Evolutionary conservation across 1,140 invertebrate genomes (phyloP), one percentile per base, ranked within the genome.

Genomic region (Gonatopus flavifemur): DNA sequence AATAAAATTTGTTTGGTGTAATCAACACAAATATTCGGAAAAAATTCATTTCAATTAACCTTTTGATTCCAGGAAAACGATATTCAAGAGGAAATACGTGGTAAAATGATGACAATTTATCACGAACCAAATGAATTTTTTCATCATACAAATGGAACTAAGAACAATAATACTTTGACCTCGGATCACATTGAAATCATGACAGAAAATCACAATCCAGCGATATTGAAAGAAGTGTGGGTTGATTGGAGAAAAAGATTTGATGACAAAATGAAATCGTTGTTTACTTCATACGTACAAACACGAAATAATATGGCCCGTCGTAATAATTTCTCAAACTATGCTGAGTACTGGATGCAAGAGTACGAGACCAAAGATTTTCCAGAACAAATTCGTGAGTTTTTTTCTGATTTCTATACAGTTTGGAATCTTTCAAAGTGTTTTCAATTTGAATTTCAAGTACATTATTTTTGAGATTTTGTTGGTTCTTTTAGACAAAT

Each of bases 401-500:
- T 28, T 7, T 28, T 28, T 12, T 28, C 6, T 12, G 6, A 28
- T 12, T 28, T 7, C 12, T 28, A 28, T 28, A 28, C 25, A 28
- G 12, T 28, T 28, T 28, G 6, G 6, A 12, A 28, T 6, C 6
- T 28, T 7, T 7, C 12, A 28, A 12, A 28, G 6, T 12, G 12
- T 28, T 28, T 7, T 7, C 6, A 28, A 28, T 7, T 28, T 6
- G 12, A 7, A 28, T 28, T 7, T 12, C 25, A 28, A 7, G 25
- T 28, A 28, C 12, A 28, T 28, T 28, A 28, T 7, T 42, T 12
- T 3, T n/a, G n/a, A n/a, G n/a, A n/a, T n/a, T n/a, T n/a, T n/a
- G n/a, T n/a, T n/a, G n/a, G n/a, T n/a, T 18, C 7, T 57, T 38
- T 44, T 30, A 36, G 74, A 83, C 37, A 73, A 73, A 38, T 60